phyloP scores from a whole-genome alignment of 2,797 vertebrate genomes.

The Sebastes vulpes region DNA sequence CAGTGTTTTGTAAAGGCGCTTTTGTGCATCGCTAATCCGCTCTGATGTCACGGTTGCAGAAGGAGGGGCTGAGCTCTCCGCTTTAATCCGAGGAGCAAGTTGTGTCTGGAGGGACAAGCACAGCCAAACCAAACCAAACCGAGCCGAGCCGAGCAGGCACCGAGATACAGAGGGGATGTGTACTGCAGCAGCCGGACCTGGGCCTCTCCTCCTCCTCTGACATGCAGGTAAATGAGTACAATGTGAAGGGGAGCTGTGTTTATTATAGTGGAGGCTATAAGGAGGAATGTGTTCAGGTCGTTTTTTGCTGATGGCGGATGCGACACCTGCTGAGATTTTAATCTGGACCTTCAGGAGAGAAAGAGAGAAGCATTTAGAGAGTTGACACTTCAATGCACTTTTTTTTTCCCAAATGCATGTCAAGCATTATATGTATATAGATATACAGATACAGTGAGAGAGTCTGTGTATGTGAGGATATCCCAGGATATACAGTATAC shows the following conservation, averaged over 20 bases:
- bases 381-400: constrained; percentile 36
- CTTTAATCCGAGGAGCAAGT: constrained; percentile 71
- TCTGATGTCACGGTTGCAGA: constrained; percentile 82
- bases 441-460: not conserved
- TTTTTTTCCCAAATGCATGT: not conserved
- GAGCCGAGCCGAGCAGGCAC: constrained; percentile 17
- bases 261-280: not conserved
- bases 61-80: constrained; percentile 75
- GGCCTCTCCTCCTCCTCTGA: constrained; percentile 59
- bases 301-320: constrained; percentile 46
- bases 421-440: not conserved
- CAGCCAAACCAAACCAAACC: constrained; percentile 22
- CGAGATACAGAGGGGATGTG: constrained; percentile 43
- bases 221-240: constrained; percentile 73
- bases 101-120: constrained; percentile 62
- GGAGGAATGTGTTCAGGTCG: not conserved
- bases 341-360: not conserved
- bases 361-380: not conserved
- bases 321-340: constrained; percentile 42
- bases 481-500: not conserved
- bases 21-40: constrained; percentile 83
- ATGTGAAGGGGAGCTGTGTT: not conserved
- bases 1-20: constrained; percentile 72
- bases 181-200: constrained; percentile 49
- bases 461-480: not conserved